phyloP scores from a whole-genome alignment of 2,888 invertebrate species.

The Chesias legatella region DNA sequence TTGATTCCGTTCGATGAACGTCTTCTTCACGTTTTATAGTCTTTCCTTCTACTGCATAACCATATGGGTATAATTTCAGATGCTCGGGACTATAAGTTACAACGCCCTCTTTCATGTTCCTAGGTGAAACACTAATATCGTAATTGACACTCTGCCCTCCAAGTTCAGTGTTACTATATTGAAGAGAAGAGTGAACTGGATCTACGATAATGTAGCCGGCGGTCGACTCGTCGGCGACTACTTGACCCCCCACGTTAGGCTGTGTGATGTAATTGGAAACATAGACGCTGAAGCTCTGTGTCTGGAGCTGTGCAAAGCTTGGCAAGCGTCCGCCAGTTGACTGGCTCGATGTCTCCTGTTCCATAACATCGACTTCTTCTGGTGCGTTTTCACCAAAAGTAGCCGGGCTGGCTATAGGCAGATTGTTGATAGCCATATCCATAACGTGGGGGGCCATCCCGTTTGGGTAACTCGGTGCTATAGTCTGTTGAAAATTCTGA shows the following conservation, averaged over 20 bases:
- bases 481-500: slow-evolving; percentile 81
- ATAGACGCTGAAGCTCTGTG: slow-evolving; percentile 79
- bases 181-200: slow-evolving; percentile 60
- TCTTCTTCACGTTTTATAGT: slow-evolving; percentile 65
- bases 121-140: slow-evolving; percentile 63
- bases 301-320: slow-evolving; percentile 84
- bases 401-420: slow-evolving; percentile 87
- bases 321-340: slow-evolving; percentile 78
- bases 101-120: slow-evolving; percentile 57
- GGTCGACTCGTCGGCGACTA: slow-evolving; percentile 76
- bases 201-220: slow-evolving; percentile 71
- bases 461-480: slow-evolving; percentile 89
- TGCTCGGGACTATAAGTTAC: slow-evolving; percentile 59
- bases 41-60: slow-evolving; percentile 64
- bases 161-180: slow-evolving; percentile 58
- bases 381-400: slow-evolving; percentile 88
- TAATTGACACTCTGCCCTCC: slow-evolving; percentile 58
- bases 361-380: slow-evolving; percentile 71
- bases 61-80: slow-evolving; percentile 59
- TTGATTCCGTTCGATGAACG: slow-evolving; percentile 49
- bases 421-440: slow-evolving; percentile 86
- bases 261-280: slow-evolving; percentile 80
- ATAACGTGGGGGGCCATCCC: slow-evolving; percentile 92
- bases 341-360: slow-evolving; percentile 67
- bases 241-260: slow-evolving; percentile 90